These are phyloP conservation scores for Lerema accius DNA, from an alignment of 1,140 invertebrate species.

Conservation along the genomic window DNA sequence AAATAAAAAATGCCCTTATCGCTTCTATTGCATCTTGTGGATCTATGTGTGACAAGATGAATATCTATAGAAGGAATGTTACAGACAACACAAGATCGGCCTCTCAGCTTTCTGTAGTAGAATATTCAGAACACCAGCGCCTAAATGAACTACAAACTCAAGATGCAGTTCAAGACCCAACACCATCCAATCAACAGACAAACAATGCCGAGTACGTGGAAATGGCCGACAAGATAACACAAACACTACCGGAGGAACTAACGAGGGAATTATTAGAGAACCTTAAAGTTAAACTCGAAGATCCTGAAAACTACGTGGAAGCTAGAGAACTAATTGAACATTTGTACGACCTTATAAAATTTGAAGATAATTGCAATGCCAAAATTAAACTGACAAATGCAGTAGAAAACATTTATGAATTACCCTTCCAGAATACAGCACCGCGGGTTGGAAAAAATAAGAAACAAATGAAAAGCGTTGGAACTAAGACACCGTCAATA, in stretches of 20 bases:
- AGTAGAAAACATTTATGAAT: constrained; percentile 87
- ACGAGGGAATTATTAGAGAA: constrained; percentile 88
- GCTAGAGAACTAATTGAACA: constrained; percentile 91
- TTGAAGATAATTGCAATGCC: constrained; percentile 87
- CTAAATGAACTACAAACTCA: constrained; percentile 77
- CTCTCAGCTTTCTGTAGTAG: constrained; percentile 85
- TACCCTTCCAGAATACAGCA: constrained; percentile 81
- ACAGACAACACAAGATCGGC: constrained; percentile 84
- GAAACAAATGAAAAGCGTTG: constrained; percentile 83
- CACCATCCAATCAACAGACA: constrained; percentile 31
- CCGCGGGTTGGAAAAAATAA: constrained; percentile 67
- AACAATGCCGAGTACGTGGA: constrained; percentile 76
- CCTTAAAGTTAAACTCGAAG: constrained; percentile 87
- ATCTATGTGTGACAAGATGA: constrained; percentile 57
- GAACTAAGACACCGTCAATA: constrained; percentile 85
- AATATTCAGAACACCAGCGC: constrained; percentile 85
- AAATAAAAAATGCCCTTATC: constrained; percentile 62
- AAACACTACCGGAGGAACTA: constrained; percentile 89
- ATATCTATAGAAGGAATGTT: constrained; percentile 53
- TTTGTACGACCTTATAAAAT: constrained; percentile 90
- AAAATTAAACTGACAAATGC: constrained; percentile 70
- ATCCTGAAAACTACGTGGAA: constrained; percentile 88
- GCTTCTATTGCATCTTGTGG: constrained; percentile 63
- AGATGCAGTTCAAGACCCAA: constrained; percentile 77
- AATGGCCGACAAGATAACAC: constrained; percentile 86